phyloP scores from a whole-genome alignment of 2,113 vertebrate species.

The Phylloscopus trochiloides region DNA sequence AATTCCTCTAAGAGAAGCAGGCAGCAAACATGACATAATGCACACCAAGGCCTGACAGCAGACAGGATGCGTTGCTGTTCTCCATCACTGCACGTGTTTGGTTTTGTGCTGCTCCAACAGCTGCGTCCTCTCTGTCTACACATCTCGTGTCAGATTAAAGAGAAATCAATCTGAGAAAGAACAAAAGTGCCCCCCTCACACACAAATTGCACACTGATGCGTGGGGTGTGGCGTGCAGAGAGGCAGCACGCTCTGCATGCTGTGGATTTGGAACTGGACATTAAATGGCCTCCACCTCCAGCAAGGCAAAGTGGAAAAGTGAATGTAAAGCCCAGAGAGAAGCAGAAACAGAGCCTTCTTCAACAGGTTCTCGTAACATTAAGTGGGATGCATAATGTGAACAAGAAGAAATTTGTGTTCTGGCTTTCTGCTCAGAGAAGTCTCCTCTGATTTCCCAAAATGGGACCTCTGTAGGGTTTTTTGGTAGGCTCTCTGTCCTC shows the following conservation, averaged over 20 bases:
- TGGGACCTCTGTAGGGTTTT: rapidly evolving
- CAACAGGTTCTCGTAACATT: background rate
- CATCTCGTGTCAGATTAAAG: background rate
- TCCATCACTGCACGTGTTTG: background rate
- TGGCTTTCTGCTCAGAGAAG: background rate
- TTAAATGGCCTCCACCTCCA: background rate
- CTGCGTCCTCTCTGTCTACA: background rate
- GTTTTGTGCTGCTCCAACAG: background rate
- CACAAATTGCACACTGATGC: background rate
- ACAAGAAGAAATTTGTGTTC: background rate
- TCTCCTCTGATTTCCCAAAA: background rate
- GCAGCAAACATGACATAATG: background rate
- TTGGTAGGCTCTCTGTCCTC: background rate
- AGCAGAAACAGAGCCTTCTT: background rate
- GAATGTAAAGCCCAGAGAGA: background rate
- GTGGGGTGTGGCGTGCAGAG: background rate
- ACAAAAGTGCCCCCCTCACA: background rate
- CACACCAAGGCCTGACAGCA: background rate
- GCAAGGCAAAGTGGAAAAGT: rapidly evolving
- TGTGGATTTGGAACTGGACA: background rate
- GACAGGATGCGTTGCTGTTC: background rate
- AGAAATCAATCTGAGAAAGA: background rate
- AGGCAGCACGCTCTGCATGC: background rate
- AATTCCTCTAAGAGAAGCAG: background rate
- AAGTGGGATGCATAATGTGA: background rate